phyloP scores from a whole-genome alignment of 2,797 vertebrate species.

The Chaetodon trifasciatus region DNA sequence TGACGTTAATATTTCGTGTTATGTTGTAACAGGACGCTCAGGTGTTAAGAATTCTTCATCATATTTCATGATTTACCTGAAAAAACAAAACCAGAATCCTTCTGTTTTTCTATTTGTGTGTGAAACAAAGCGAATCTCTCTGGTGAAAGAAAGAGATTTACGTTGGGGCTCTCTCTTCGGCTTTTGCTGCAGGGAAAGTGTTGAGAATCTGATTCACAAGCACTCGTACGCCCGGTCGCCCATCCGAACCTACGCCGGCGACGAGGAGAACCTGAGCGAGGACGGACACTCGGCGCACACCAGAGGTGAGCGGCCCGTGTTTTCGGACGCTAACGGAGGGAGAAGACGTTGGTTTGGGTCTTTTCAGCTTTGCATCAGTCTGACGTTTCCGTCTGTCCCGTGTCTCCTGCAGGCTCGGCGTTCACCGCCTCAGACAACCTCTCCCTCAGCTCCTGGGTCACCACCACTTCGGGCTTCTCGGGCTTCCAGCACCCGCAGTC shows the following conservation, averaged over 20 bases:
- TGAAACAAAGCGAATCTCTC: background rate
- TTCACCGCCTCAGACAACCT: constrained; percentile 97
- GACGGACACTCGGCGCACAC: constrained; percentile 89
- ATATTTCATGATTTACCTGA: background rate
- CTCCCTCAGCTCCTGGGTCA: constrained; percentile 97
- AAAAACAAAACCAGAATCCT: background rate
- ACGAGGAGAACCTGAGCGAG: constrained; percentile 92
- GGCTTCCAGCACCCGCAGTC: constrained; percentile 97
- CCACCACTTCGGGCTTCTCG: constrained; percentile 92
- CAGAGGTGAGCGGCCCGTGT: constrained; percentile 86
- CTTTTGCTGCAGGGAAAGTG: constrained; percentile 94
- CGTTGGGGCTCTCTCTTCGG: constrained; percentile 79
- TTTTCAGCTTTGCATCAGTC: background rate
- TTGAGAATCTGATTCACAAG: constrained; percentile 99
- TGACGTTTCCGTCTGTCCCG: background rate
- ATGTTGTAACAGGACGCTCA: background rate
- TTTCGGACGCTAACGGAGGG: background rate
- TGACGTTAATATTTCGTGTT: background rate
- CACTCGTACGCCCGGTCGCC: constrained; percentile 98
- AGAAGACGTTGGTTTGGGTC: constrained; percentile 1
- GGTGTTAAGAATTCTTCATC: background rate
- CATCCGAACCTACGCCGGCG: constrained; percentile 95
- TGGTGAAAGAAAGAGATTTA: constrained; percentile 79
- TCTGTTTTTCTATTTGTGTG: background rate
- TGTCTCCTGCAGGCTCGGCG: constrained; percentile 89